phyloP scores from a whole-genome alignment of 2,113 vertebrate species.

The Oreochromis aureus region DNA sequence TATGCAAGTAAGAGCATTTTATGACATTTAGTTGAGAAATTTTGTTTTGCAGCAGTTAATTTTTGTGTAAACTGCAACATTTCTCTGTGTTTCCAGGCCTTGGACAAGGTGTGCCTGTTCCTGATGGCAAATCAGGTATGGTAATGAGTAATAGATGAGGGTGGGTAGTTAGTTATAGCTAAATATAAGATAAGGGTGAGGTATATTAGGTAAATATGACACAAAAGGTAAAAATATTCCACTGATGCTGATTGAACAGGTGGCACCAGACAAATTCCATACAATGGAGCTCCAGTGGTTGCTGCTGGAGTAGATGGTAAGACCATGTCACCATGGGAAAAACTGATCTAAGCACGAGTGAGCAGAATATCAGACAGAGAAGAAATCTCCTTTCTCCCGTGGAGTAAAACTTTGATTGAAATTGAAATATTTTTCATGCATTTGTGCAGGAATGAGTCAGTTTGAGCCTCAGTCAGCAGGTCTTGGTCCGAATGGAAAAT shows the following conservation, averaged over 20 bases:
- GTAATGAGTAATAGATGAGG: no score
- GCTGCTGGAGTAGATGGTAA: slow-evolving; percentile 60
- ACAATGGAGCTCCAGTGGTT: slow-evolving; percentile 43
- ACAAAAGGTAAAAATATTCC: neutral
- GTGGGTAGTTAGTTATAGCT: neutral
- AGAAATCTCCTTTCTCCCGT: neutral
- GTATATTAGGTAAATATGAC: neutral
- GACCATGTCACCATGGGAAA: neutral
- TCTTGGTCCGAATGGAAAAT: slow-evolving; percentile 40
- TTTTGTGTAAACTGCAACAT: neutral
- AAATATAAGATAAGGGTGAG: neutral
- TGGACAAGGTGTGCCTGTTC: slow-evolving; percentile 5
- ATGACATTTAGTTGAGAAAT: neutral
- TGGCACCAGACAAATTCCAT: slow-evolving; percentile 27
- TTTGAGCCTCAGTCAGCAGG: slow-evolving; percentile 44
- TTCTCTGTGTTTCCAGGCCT: neutral
- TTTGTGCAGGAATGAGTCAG: slow-evolving; percentile 41
- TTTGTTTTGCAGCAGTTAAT: neutral
- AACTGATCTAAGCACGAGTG: neutral
- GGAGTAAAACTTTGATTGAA: neutral
- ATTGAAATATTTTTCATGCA: neutral
- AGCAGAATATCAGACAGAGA: neutral
- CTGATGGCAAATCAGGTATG: slow-evolving; percentile 46
- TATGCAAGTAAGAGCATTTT: slow-evolving; percentile 34
- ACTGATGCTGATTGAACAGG: neutral